Conservation (phyloP, 2,113 vertebrate genomes). For the Clarias gariepinus region DNA sequence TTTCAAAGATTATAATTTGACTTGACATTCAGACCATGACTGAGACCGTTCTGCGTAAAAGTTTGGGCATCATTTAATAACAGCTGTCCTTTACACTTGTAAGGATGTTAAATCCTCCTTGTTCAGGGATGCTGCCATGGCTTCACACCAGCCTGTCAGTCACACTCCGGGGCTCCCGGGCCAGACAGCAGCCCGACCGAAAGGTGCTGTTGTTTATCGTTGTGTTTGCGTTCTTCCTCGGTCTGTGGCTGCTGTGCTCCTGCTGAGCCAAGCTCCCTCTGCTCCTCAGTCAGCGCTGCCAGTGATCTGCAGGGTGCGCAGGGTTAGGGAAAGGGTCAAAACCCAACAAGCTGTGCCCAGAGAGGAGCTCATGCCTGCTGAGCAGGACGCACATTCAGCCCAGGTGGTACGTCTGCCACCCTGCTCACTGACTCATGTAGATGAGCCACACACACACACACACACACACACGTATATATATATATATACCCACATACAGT, state of each 20-base stretch:
- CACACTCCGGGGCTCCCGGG: conserved; percentile 61
- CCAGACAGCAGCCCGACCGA: conserved; percentile 68
- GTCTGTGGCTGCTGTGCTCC: conserved; percentile 57
- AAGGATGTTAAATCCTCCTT: conserved; percentile 56
- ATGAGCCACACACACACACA: conserved; percentile 37
- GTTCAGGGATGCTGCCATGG: conserved; percentile 53
- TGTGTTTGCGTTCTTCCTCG: conserved; percentile 54
- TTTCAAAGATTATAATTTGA: not conserved
- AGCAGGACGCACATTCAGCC: conserved; percentile 46
- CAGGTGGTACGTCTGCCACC: conserved; percentile 69
- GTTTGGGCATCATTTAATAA: conserved; percentile 10
- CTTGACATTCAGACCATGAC: not conserved
- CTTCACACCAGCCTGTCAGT: conserved; percentile 62
- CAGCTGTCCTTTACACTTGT: conserved; percentile 39
- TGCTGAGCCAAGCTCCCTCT: conserved; percentile 56
- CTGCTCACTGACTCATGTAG: conserved; percentile 59
- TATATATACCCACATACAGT: conserved; percentile 11
- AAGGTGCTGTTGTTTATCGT: conserved; percentile 73
- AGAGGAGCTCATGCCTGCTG: conserved; percentile 44
- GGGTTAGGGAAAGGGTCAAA: conserved; percentile 58
- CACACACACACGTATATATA: conserved; percentile 12
- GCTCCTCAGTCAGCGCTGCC: conserved; percentile 51
- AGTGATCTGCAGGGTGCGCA: conserved; percentile 58
- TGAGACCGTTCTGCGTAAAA: conserved; percentile 14
- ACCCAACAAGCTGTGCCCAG: conserved; percentile 74